Evolutionary conservation across 2,888 invertebrate genomes (phyloP).

Genomic region (Oscheius onirici): DNA sequence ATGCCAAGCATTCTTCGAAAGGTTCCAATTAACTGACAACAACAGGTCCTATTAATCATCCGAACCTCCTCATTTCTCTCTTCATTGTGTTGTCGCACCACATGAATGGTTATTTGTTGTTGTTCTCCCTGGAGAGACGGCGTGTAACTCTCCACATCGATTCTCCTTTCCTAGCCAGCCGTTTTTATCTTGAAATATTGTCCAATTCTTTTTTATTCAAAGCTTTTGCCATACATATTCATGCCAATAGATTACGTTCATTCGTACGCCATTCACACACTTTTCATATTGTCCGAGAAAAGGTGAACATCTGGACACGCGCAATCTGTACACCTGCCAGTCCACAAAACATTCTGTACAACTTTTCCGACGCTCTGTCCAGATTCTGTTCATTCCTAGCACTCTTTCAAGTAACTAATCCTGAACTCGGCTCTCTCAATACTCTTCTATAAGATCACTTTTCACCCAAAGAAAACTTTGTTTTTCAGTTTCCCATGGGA

Average conservation of each 20-base stretch:
- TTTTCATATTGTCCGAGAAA: no score
- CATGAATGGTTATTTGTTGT: slow-evolving; percentile 26
- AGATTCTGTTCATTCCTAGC: neutral
- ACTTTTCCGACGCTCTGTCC: neutral
- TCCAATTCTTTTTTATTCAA: neutral
- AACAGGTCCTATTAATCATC: no score
- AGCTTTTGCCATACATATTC: no score
- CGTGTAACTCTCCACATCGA: neutral
- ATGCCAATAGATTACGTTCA: no score
- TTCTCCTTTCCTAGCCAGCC: neutral
- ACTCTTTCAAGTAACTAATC: neutral
- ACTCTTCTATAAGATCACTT: neutral
- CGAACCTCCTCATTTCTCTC: neutral
- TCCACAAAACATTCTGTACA: neutral
- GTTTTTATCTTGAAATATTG: neutral
- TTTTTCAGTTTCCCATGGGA: slow-evolving; percentile 6
- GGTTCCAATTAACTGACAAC: no score
- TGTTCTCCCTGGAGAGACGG: slow-evolving; percentile 7
- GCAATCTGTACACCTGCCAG: neutral
- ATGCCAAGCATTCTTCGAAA: no score
- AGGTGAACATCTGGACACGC: neutral
- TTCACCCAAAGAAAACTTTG: neutral
- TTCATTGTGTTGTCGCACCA: neutral
- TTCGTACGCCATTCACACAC: no score
- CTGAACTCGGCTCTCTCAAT: neutral